Conservation (phyloP, 1,140 invertebrate species). For the Aphidius ervi region DNA sequence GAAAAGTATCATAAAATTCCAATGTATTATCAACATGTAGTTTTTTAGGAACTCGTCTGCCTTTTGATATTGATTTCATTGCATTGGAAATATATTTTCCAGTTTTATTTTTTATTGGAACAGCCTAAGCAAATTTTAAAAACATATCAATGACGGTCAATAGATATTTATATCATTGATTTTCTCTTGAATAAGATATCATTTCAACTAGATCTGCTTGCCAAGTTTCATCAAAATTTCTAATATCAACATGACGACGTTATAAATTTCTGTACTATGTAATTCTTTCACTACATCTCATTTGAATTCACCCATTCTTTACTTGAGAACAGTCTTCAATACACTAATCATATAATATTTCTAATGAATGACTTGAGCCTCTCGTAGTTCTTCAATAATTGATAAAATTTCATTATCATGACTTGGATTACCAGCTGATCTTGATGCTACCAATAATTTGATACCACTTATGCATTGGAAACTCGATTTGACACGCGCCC, state of each 20-base stretch:
- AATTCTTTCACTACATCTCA: not conserved
- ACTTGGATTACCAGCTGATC: too few relatives aligned
- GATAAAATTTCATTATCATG: too few relatives aligned
- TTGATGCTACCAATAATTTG: too few relatives aligned
- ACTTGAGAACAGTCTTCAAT: too few relatives aligned
- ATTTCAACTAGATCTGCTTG: conserved; percentile 20
- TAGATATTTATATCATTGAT: conserved; percentile 19
- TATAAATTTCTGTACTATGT: not conserved
- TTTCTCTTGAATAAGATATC: not conserved
- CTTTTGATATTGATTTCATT: not conserved
- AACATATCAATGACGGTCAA: conserved; percentile 24
- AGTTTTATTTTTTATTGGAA: conserved; percentile 22
- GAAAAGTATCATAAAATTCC: conserved; percentile 10
- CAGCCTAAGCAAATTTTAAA: conserved; percentile 23
- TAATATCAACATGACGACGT: not conserved
- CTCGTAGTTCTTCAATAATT: too few relatives aligned
- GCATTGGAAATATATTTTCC: conserved; percentile 19
- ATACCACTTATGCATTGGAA: too few relatives aligned
- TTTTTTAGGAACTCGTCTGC: conserved; percentile 10
- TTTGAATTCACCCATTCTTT: too few relatives aligned
- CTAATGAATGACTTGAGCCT: too few relatives aligned
- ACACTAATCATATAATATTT: too few relatives aligned
- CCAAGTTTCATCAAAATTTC: conserved; percentile 14
- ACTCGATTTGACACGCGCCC: too few relatives aligned
- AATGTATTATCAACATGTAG: conserved; percentile 12